These are phyloP conservation scores for Callipepla squamata DNA, from an alignment of 2,113 vertebrate species.

Conservation along the genomic window DNA sequence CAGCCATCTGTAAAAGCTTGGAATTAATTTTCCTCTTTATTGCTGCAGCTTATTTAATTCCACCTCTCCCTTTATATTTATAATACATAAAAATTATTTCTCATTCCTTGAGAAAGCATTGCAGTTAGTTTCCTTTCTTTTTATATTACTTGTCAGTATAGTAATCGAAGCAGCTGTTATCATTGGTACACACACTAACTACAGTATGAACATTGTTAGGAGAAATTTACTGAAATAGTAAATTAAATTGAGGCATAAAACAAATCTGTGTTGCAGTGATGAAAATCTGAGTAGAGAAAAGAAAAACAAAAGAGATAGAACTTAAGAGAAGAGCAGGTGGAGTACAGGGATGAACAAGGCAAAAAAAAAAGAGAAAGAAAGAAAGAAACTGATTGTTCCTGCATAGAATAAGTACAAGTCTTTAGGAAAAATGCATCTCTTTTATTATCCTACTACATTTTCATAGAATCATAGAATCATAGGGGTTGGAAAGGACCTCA, in stretches of 20 bases:
- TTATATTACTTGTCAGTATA: constrained; percentile 49
- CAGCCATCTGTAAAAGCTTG: constrained; percentile 45
- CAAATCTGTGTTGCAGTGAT: neutral
- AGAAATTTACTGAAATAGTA: constrained; percentile 34
- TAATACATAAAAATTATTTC: neutral
- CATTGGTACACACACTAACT: neutral
- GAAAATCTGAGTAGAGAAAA: constrained; percentile 23
- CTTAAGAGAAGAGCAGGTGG: neutral
- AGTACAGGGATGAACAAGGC: neutral
- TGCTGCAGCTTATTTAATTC: constrained; percentile 42
- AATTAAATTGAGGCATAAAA: constrained; percentile 17
- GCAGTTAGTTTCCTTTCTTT: constrained; percentile 45
- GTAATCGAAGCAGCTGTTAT: constrained; percentile 41
- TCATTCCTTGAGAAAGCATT: constrained; percentile 35
- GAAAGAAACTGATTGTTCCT: neutral
- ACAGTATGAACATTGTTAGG: neutral
- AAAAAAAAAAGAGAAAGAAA: neutral
- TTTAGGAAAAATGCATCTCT: neutral
- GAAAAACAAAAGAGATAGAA: neutral
- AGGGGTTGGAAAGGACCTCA: no score
- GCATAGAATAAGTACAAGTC: neutral
- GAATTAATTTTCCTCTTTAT: constrained; percentile 53
- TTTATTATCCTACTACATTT: neutral
- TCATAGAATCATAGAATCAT: neutral
- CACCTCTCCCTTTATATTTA: constrained; percentile 21